phyloP scores from a whole-genome alignment of 2,113 vertebrate genomes.

The Odobenus rosmarus region DNA sequence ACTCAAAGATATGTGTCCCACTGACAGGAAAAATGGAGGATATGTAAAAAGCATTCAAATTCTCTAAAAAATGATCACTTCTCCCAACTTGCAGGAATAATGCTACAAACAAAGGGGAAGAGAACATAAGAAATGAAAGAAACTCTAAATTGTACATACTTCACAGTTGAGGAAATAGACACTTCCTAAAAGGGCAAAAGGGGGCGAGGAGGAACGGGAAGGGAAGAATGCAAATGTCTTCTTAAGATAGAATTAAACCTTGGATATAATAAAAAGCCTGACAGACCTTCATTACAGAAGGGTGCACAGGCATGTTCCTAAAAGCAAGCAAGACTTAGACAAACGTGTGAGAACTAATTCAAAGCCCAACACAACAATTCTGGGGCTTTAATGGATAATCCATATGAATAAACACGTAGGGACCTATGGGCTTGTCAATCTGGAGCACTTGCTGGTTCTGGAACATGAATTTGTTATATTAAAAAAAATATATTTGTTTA shows the following conservation, averaged over 20 bases:
- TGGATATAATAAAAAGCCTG: conserved; percentile 25
- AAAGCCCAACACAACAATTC: conserved; percentile 5
- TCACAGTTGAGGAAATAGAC: background rate
- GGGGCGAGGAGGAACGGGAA: background rate
- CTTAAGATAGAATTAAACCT: conserved; percentile 21
- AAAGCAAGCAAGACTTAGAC: conserved; percentile 4
- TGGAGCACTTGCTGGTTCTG: background rate
- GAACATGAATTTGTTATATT: conserved; percentile 27
- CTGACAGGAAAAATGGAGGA: background rate
- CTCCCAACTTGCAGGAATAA: conserved; percentile 25
- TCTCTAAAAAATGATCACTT: background rate
- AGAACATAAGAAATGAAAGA: background rate
- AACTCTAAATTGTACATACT: background rate
- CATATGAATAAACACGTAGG: background rate
- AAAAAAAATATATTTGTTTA: background rate
- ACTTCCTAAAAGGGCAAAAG: background rate
- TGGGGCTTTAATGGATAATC: background rate
- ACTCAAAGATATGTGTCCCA: conserved; percentile 40
- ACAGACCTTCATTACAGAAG: background rate
- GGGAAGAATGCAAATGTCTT: background rate
- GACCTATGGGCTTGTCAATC: background rate
- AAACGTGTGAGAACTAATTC: background rate
- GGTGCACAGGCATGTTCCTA: background rate
- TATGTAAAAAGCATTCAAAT: background rate
- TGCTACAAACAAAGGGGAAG: conserved; percentile 7